Base-by-base conservation (phyloP, 2,113 vertebrate species). In the Irena cyanogastra region DNA sequence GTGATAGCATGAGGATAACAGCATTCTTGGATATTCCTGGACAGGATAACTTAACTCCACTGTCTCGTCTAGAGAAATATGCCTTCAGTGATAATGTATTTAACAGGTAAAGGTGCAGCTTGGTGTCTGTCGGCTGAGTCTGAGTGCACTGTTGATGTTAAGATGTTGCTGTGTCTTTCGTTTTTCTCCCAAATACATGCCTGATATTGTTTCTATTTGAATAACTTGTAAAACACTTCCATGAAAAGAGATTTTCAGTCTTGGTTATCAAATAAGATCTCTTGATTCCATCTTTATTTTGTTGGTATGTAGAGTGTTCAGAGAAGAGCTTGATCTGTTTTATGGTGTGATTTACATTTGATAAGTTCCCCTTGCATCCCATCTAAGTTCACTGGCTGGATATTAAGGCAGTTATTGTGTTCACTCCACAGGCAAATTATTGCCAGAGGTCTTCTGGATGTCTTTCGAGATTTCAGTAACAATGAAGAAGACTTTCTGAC, bases 21-120 rank as follows among this genome's bases (percentile, higher is more conserved):
- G 98, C 99, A 3, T 99, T 99, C 89, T 94, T 99, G 75, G 99
- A 99, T 94, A 90, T 97, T 87, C 98, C 98, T 26, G 98, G 98
- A 45, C 99, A 99, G 92, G 98, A 99, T 84, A 98, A 98, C 88
- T 97, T 99, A 68, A 98, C 98, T 75, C 98, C 98, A 30, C 97
- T 99, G 47, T 97, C 98, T 78, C 98, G 98, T 90, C 97, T 99
- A 78, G 99, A 99, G 90, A 99, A 99, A 94, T 98, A 98, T 18
- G 98, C 98, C 65, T 98, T 99, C 97, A 99, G 99, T 13, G 98
- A 99, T 72, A 99, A 98, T 83, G 96, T 99, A 52, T 99, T 99
- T 95, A 99, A 98, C 97, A 98, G 98, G 99, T 99, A 92, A n/a
- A n/a, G n/a, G n/a, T n/a, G n/a, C n/a, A n/a, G n/a, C n/a, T n/a